These are phyloP conservation scores for Caenorhabditis sp. DNA, from an alignment of 2,888 invertebrate genomes.

Conservation along the genomic window DNA sequence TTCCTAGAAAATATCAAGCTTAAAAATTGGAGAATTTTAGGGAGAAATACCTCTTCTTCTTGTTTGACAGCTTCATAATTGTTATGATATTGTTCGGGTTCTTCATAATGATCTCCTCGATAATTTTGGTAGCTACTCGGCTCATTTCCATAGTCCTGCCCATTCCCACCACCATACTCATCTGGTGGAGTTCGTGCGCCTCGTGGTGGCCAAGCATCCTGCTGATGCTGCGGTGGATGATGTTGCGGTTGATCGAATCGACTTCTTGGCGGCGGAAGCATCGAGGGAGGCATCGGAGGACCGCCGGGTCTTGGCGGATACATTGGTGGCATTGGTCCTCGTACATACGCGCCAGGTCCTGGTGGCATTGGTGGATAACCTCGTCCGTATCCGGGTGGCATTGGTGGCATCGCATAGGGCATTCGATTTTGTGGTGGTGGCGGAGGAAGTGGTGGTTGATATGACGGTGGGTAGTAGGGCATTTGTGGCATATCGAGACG, in stretches of 20 bases:
- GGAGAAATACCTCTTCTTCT: constrained; percentile 11
- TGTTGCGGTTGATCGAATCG: constrained; percentile 27
- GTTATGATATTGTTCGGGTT: constrained; percentile 10
- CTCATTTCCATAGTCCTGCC: constrained; percentile 3
- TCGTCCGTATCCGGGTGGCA: constrained; percentile 29
- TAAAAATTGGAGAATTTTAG: neutral
- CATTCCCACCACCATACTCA: constrained; percentile 16
- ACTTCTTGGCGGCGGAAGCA: constrained; percentile 27
- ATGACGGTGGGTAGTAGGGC: constrained; percentile 5
- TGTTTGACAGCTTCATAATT: constrained; percentile 9
- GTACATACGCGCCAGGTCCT: constrained; percentile 4
- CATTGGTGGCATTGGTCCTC: constrained; percentile 43
- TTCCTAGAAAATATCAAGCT: too few relatives aligned
- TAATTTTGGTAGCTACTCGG: constrained; percentile 4
- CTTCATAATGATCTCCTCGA: constrained; percentile 8
- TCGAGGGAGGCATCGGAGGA: constrained; percentile 35
- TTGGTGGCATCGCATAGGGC: constrained; percentile 41
- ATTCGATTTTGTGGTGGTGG: constrained; percentile 10
- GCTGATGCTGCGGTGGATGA: too few relatives aligned
- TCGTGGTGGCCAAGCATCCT: constrained; percentile 11
- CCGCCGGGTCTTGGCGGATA: constrained; percentile 36
- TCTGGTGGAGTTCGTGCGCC: constrained; percentile 32
- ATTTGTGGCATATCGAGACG: constrained; percentile 52
- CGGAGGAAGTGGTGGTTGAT: constrained; percentile 37
- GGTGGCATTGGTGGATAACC: constrained; percentile 68